Evolutionary conservation across 2,113 vertebrate genomes (phyloP).

Genomic region (Eulacestoma nigropectus): DNA sequence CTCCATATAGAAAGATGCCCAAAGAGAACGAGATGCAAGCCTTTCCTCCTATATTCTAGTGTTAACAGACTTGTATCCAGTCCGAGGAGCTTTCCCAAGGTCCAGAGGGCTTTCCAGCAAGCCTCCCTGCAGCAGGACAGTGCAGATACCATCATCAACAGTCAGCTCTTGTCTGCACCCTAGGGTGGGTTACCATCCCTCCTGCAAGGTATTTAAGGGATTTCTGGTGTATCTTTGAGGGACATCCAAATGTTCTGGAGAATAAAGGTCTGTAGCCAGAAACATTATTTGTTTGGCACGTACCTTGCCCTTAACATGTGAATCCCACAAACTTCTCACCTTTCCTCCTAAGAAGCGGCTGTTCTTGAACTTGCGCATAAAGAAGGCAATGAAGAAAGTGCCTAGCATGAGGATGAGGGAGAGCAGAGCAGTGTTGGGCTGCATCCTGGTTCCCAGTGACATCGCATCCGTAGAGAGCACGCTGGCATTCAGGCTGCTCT

Average conservation of each 20-base stretch:
- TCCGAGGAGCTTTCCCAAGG: background rate
- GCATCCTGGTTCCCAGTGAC: constrained; percentile 73
- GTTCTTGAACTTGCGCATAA: constrained; percentile 95
- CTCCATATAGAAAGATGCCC: background rate
- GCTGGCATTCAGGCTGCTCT: constrained; percentile 54
- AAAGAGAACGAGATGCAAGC: background rate
- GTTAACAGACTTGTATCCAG: background rate
- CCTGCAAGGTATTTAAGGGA: background rate
- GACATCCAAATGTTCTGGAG: background rate
- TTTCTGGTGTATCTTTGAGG: background rate
- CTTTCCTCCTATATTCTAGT: background rate
- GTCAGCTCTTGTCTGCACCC: background rate
- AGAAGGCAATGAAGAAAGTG: constrained; percentile 96
- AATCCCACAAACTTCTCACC: constrained; percentile 65
- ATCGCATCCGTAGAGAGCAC: constrained; percentile 8
- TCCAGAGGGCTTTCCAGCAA: background rate
- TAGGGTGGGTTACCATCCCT: background rate
- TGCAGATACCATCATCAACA: background rate
- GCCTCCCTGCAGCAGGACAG: background rate
- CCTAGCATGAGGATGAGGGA: constrained; percentile 97
- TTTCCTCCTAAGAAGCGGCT: constrained; percentile 96
- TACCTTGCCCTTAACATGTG: background rate
- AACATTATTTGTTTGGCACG: background rate
- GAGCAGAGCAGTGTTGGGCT: constrained; percentile 94
- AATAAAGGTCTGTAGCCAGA: background rate